Base-by-base conservation (phyloP, 2,888 invertebrate species). In the Troides aeacus region DNA sequence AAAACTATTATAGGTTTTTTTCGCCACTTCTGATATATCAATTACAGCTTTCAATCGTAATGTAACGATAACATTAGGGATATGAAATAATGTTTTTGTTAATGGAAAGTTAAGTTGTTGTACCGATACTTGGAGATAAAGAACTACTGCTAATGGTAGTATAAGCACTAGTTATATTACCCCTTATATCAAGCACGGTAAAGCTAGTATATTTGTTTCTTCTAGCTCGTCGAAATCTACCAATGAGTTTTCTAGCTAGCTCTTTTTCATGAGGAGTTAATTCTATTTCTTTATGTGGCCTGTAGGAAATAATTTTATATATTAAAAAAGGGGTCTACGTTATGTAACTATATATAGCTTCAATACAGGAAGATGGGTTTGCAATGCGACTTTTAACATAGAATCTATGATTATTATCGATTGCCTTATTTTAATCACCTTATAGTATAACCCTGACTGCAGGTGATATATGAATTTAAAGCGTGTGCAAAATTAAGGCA, bases 141-240 rank as follows among this genome's bases (percentile, higher is more conserved):
- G 42, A n/a, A 15, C 46, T 46, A 46, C 1, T 12, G 12, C 15
- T 46, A 46, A 46, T 46, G 3, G 30, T 30, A 30, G 30, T 30
- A 30, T 30, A 30, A 36, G 23, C 24, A 58, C 17, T 39, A 23
- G 64, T 57, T 56, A 17, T 80, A 64, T 75, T 79, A 64, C 79
- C 79, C 17, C 86, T 75, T 2, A 86, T 84, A 64, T 85, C 79
- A n/a, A 88, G 74, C 71, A 88, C 87, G 2, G 86, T 83, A 46
- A 75, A 72, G 1, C 72, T 73, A 6, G 83, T 79, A 0, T 81
- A 72, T 4, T 81, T 83, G 68, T 74, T 80, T 72, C 85, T 85
- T 64, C 82, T 79, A 0, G 89, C 89, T 24, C 90, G 83, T 56
- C 89, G 84, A 74, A 87, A 87, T 10, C 90, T 81, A 1, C 89